A percentile compares a stretch with the other conserved stretches of the same genome.
These are phyloP conservation scores for Siphamia tubifer DNA, from an alignment of 2,113 vertebrate genomes.

Conservation along the genomic window DNA sequence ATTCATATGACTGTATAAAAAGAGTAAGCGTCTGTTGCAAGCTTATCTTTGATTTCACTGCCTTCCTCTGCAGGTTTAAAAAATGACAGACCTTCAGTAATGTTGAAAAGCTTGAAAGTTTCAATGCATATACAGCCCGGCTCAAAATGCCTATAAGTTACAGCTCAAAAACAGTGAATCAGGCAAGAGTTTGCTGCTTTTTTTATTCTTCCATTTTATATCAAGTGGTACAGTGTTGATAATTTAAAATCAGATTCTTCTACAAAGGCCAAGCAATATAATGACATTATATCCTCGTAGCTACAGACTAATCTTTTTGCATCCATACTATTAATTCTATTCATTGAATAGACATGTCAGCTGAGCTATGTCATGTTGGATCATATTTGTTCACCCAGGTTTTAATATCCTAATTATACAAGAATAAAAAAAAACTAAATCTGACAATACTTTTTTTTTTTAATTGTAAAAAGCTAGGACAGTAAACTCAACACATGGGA, in stretches of 20 bases:
- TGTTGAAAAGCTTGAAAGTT: slow-evolving; percentile 17
- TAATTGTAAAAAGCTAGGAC: neutral
- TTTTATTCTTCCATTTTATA: slow-evolving; percentile 10
- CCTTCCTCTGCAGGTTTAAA: slow-evolving; percentile 8
- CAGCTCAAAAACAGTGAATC: slow-evolving; percentile 2
- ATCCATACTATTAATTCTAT: too few species aligned
- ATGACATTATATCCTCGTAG: neutral
- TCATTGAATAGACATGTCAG: neutral
- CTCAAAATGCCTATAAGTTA: slow-evolving; percentile 27
- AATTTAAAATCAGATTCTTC: neutral
- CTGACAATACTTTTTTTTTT: too few species aligned
- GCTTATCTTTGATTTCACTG: neutral
- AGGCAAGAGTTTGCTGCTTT: neutral
- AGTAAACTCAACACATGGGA: neutral
- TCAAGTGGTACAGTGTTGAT: slow-evolving; percentile 36
- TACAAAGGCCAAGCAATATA: neutral
- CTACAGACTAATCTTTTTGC: neutral
- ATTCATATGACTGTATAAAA: too few species aligned
- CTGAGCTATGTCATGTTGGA: neutral
- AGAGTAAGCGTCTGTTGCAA: neutral
- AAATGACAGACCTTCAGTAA: slow-evolving; percentile 35
- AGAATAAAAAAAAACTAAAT: too few species aligned
- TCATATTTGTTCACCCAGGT: too few species aligned
- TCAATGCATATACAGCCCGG: neutral
- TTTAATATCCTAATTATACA: too few species aligned